Base-by-base conservation (phyloP, 2,113 vertebrate species). In the Polyodon spathula region DNA sequence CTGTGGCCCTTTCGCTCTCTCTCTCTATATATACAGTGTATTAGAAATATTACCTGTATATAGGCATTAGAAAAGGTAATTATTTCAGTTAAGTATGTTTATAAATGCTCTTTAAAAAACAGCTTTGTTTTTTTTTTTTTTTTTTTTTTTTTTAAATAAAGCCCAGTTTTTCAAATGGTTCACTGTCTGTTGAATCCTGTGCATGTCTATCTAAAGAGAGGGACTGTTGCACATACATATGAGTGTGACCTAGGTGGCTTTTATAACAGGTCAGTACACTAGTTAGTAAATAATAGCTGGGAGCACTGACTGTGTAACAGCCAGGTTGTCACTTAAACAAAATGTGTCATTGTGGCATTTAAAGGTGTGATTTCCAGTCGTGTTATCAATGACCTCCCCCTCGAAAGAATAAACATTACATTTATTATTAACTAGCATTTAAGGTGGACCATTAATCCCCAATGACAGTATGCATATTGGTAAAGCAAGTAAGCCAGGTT, bases 371-470 rank as follows among this genome's bases (percentile, higher is more conserved):
- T 77, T 81, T 77, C 81, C 77, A 80, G 78, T 62, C 67, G 78
- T 65, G 81, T 88, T 88, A 88, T 88, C 84, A 84, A 84, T 87
- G 85, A 81, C 80, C 81, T 86, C 81, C 84, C 83, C 81, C 81
- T 81, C 81, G 77, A 86, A 86, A 79, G 81, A 85, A 83, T 87
- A 88, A 88, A 87, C 86, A 88, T 80, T 79, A 83, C 83, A 88
- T 88, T 88, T 87, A 88, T 88, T 88, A 88, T 88, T 86, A 87
- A 88, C 86, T 88, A 82, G 84, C 81, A 84, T 86, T 86, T 86
- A 88, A 86, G 85, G 86, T 83, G 82, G 83, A 71, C 71, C 85
- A 88, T 88, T 88, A 88, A 88, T 88, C 85, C 84, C 82, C 68
- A 68, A 62, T 87, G 86, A 86, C 86, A 86, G 80, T 86, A 82